Conservation (phyloP, 2,113 vertebrate genomes). For the Daboia siamensis region DNA sequence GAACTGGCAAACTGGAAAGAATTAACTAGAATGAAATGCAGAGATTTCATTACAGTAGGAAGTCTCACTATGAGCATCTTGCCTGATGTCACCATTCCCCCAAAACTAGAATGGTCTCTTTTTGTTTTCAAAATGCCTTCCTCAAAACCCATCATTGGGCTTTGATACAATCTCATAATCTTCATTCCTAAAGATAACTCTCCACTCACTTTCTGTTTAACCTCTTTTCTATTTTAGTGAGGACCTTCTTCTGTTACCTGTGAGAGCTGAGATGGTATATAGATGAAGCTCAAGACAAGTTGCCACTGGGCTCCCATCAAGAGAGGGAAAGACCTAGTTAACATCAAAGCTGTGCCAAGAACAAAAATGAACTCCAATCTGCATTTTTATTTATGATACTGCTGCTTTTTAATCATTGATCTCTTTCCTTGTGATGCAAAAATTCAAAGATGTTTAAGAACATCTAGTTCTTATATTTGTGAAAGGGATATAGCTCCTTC, state of each 20-base stretch:
- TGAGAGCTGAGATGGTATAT: neutral
- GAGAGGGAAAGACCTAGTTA: neutral
- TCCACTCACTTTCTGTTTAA: neutral
- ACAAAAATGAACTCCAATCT: neutral
- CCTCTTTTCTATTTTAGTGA: neutral
- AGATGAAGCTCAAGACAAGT: neutral
- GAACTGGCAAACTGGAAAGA: neutral
- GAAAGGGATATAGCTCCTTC: neutral
- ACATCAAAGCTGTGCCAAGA: neutral
- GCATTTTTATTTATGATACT: neutral
- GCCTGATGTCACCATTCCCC: too few relatives aligned
- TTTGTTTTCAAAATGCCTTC: neutral
- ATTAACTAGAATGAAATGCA: neutral
- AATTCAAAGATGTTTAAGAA: neutral
- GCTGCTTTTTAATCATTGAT: neutral
- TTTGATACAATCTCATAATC: neutral
- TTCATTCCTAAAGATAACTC: neutral
- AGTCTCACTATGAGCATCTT: neutral
- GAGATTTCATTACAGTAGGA: neutral
- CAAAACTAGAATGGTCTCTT: neutral
- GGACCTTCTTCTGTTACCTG: neutral
- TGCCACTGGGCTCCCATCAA: neutral
- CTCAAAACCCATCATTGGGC: neutral
- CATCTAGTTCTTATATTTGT: neutral
- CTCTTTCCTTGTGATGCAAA: neutral